phyloP scores from a whole-genome alignment of 2,888 invertebrate genomes.

The Drosophila neotestacea region DNA sequence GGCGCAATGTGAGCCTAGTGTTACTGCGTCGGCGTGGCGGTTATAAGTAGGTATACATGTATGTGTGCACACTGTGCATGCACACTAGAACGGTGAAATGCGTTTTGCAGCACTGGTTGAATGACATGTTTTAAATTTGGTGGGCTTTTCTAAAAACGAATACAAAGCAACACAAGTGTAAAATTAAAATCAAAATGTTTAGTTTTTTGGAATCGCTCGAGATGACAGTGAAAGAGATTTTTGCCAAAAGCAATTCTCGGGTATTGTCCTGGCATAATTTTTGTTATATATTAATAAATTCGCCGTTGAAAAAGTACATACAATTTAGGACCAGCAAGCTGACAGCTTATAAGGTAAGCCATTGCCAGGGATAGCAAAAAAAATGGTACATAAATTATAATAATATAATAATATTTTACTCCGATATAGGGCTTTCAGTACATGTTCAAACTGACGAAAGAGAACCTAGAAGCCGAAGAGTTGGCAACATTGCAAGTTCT shows the following conservation, averaged over 20 bases:
- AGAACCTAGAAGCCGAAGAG: background rate
- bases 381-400: background rate
- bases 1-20: too few relatives aligned
- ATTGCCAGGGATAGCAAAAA: background rate
- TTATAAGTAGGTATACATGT: background rate
- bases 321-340: background rate
- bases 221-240: background rate
- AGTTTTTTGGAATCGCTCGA: too few relatives aligned
- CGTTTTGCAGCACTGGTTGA: conserved; percentile 1
- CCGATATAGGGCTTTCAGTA: background rate
- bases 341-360: background rate
- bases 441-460: background rate
- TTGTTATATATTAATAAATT: background rate
- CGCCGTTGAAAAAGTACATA: background rate
- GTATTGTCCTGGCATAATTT: background rate
- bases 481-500: conserved; percentile 7
- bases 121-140: background rate
- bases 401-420: background rate
- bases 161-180: background rate
- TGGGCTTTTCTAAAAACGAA: background rate
- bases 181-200: background rate
- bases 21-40: conserved; percentile 3
- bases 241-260: background rate
- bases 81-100: background rate
- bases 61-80: too few relatives aligned